Conservation (phyloP, 2,797 vertebrate genomes). For the Anabacerthia variegaticeps region DNA sequence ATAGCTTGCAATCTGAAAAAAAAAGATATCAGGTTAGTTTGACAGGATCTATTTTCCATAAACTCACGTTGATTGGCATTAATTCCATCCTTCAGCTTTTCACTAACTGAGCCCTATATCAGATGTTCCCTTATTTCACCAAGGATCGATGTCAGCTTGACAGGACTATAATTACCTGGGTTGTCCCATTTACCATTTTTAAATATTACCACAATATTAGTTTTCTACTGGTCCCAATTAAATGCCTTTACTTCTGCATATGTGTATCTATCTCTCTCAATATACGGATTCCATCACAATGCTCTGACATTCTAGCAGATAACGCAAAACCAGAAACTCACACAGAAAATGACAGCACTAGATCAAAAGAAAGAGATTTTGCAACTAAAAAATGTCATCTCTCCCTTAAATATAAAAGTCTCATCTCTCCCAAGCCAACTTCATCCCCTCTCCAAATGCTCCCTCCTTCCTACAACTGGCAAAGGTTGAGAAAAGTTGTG, state of each 20-base stretch:
- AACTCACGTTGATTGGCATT: constrained; percentile 61
- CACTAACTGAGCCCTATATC: constrained; percentile 28
- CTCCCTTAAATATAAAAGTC: not conserved
- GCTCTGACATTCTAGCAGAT: constrained; percentile 3
- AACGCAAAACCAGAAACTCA: constrained; percentile 10
- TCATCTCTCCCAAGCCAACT: not conserved
- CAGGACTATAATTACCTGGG: constrained; percentile 58
- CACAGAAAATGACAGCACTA: not conserved
- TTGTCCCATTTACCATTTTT: constrained; percentile 48
- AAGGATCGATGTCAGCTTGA: constrained; percentile 42
- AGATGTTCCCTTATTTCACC: constrained; percentile 46
- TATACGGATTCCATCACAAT: not conserved
- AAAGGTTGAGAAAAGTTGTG: not conserved
- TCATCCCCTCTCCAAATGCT: not conserved
- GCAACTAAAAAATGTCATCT: not conserved
- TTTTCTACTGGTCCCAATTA: constrained; percentile 58
- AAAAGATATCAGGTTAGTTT: constrained; percentile 14
- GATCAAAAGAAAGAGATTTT: constrained; percentile 5
- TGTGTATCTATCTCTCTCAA: not conserved
- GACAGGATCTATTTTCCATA: constrained; percentile 63
- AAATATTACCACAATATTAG: constrained; percentile 53
- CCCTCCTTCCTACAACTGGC: not conserved
- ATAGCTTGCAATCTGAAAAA: not conserved
- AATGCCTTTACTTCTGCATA: not conserved
- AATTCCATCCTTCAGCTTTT: constrained; percentile 55